Evolutionary conservation across 2,888 invertebrate species (phyloP), one percentile per base, ranked within the genome.

Genomic region (Nudaria mundana): DNA sequence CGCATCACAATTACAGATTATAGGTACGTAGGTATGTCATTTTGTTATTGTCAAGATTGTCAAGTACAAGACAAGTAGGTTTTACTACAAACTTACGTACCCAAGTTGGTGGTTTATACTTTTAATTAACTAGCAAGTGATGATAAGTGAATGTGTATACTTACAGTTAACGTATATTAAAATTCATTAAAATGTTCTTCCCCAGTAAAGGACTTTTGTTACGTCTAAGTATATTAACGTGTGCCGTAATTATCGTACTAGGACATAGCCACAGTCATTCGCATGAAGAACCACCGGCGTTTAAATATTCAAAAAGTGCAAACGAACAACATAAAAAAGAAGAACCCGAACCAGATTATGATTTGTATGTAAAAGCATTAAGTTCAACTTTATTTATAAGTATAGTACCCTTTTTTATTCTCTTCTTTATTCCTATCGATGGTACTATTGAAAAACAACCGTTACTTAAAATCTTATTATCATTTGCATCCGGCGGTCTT

Each of bases 401-500:
- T 75, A 93, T 96, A 37, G 97, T 97, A 3, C 99, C 99, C 0
- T 98, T 97, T 73, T 89, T 99, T 29, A 94, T 99, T 51, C 89
- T 99, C 4, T 95, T 97, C 69, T 92, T 98, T 46, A 97, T 99
- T 61, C 98, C 98, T 0, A 89, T 99, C 38, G 96, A 98, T 66
- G 95, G 95, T 50, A 93, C 93, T 16, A 92, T 93, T 38, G 94
- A 95, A 64, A 94, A 96, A 75, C 93, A 96, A 75, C 95, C 97
- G 1, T 85, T 97, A 24, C 86, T 99, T 5, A 99, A 98, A 85
- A 92, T 98, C 44, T 90, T 98, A 31, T 81, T 98, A 30, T 96
- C 97, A 10, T 98, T 98, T 82, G 98, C 98, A 0, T 97, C 98
- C 1, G 97, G 98, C 28, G 97, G 99, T 30, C 90, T 99, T 8